Base-by-base conservation (phyloP, 2,797 vertebrate genomes). In the Anniella stebbinsi region DNA sequence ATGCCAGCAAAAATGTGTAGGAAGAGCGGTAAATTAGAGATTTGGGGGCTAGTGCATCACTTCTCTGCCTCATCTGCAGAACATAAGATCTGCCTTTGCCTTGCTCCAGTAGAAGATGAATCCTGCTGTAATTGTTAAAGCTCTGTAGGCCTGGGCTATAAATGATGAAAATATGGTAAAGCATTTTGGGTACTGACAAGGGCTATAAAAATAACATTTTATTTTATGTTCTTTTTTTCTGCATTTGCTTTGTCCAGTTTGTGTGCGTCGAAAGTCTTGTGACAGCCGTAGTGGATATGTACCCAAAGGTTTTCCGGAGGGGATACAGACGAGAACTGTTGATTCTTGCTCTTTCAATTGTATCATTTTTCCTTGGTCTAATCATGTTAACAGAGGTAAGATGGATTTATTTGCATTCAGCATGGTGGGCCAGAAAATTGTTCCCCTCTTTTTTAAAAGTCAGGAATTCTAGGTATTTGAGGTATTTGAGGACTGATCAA, bases 181-280 rank as follows among this genome's bases (percentile, higher is more conserved):
- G 41, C 30, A 77, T 38, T 48, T 90, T 80, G 60, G 76, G 28
- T 23, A 66, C 41, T 66, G 18, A 33, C 12, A 66, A 41, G 15
- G 72, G 30, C 36, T 84, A 33, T 51, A 51, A 33, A 84, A 48
- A 48, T 70, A n/a, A 54, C 1, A 18, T 23, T 48, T 0, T 66
- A 0, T 84, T 63, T 88, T 72, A 28, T 28, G 28, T 91, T 13
- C 0, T n/a, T 57, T 80, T 92, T 2, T 48, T 18, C n/a, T 87
- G 25, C 28, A n/a, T 83, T 91, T 6, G 0, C 90, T 12, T 75
- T 38, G 89, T 94, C 18, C 95, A 99, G 99, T 99, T 99, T 70
- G 99, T 99, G 93, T 99, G 99, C 51, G 99, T 99, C 93, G 99
- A 99, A 92, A 99, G 99, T 96, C 97, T 99, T 1, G 99, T 99